Evolutionary conservation across 2,797 vertebrate genomes (phyloP), one percentile per base, ranked within the genome.

Genomic region (Sandelia bainsii): DNA sequence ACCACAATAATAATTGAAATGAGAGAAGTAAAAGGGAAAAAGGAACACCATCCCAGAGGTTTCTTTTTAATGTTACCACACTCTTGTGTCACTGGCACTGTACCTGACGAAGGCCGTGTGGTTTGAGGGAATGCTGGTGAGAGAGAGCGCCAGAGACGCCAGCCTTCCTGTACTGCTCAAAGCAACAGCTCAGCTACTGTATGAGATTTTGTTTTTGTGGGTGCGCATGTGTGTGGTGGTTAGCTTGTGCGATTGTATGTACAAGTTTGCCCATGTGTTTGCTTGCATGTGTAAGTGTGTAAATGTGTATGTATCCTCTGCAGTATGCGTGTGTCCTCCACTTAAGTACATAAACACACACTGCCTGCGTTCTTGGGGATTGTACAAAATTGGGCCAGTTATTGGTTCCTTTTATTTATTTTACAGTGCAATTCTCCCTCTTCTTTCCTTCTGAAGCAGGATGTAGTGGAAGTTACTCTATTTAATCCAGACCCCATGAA

Each of bases 1-100:
- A 77, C 85, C 88, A 87, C 86, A 87, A 91, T 89, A 92, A 91
- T 92, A 90, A 92, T 85, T 88, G 85, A 92, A 91, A 91, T 45
- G 75, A 79, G 75, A 84, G 86, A 90, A 87, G 78, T 75, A 79
- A 84, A 86, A 84, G 79, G 68, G 81, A 76, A 82, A 87, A 87
- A 72, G 62, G 80, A 86, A 86, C 71, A 75, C 80, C 76, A 89
- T 81, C 80, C 73, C 74, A 77, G 86, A 85, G 79, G 87, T 87
- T 87, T 86, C 83, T 82, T 89, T 88, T 89, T 87, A 84, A 90
- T 85, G 86, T 85, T 83, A 88, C 89, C 84, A 85, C 90, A 89
- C 75, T 79, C 86, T 91, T 90, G 91, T 91, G 90, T 90, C 90
- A 90, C 86, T 92, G 90, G 85, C 87, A 74, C 60, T 0, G 72